These are phyloP conservation scores for Rhizoglyphus robini DNA, from an alignment of 1,140 invertebrate genomes.

Conservation along the genomic window DNA sequence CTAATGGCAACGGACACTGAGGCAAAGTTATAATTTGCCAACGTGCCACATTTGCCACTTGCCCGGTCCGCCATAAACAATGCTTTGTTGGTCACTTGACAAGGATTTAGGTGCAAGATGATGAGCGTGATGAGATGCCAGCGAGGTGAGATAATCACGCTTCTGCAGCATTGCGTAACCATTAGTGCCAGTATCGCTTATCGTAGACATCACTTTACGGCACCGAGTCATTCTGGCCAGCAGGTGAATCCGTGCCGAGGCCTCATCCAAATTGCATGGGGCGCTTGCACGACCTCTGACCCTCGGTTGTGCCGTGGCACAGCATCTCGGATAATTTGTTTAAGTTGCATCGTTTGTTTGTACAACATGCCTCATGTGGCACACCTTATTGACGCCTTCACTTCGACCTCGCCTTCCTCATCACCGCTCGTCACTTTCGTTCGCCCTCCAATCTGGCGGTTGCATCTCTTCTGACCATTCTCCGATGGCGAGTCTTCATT, in stretches of 20 bases:
- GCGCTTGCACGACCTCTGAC: not conserved
- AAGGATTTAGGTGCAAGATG: conserved; percentile 6
- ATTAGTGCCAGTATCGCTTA: not conserved
- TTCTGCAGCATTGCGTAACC: not conserved
- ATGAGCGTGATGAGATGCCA: not conserved
- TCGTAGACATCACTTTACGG: not conserved
- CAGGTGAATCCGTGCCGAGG: not conserved
- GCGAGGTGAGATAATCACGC: conserved; percentile 10
- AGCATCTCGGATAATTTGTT: not conserved
- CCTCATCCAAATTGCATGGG: not conserved
- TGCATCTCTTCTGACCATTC: not conserved
- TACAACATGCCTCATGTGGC: not conserved
- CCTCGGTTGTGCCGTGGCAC: not conserved
- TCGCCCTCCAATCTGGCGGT: not conserved
- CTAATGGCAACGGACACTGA: not conserved
- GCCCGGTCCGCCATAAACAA: not conserved
- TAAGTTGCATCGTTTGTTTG: conserved; percentile 8
- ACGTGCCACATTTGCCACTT: conserved; percentile 15
- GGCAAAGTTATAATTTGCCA: not conserved
- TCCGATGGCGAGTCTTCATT: not conserved
- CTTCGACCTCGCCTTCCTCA: not conserved
- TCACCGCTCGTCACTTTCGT: not conserved
- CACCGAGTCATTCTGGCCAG: not conserved
- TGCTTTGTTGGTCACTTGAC: not conserved
- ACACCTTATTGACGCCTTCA: conserved; percentile 14